Evolutionary conservation across 2,113 vertebrate genomes (phyloP).

Genomic region (Dolichotis patagonum): DNA sequence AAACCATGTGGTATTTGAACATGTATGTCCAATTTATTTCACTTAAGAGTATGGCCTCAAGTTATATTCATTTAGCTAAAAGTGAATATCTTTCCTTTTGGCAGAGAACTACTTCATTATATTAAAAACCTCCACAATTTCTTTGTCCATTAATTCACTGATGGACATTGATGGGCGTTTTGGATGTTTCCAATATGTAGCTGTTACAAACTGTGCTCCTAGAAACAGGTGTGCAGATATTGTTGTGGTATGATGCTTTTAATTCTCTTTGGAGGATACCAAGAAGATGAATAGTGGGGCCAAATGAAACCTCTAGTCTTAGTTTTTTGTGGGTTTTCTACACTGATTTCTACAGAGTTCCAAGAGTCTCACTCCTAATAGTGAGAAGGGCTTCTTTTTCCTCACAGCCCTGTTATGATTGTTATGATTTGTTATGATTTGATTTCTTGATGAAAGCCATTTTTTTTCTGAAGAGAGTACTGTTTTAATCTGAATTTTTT

Average conservation of each 20-base stretch:
- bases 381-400: not conserved
- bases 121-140: not conserved
- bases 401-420: not conserved
- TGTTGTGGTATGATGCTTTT: not conserved
- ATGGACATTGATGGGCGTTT: not conserved
- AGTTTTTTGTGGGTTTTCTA: not conserved
- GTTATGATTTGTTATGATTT: not conserved
- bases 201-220: not conserved
- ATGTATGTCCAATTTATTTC: not conserved
- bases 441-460: conserved; percentile 3
- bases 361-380: not conserved
- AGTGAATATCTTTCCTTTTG: not conserved
- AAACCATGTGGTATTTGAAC: not conserved
- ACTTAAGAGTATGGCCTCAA: not conserved
- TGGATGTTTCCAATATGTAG: not conserved
- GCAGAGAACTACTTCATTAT: not conserved
- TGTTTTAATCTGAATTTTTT: not conserved
- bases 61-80: not conserved
- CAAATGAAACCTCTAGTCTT: not conserved
- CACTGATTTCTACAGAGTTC: not conserved
- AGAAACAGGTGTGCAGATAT: not conserved
- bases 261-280: not conserved
- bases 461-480: not conserved
- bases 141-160: not conserved
- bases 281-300: not conserved